phyloP scores from a whole-genome alignment of 2,113 vertebrate species.

The Bos javanicus region DNA sequence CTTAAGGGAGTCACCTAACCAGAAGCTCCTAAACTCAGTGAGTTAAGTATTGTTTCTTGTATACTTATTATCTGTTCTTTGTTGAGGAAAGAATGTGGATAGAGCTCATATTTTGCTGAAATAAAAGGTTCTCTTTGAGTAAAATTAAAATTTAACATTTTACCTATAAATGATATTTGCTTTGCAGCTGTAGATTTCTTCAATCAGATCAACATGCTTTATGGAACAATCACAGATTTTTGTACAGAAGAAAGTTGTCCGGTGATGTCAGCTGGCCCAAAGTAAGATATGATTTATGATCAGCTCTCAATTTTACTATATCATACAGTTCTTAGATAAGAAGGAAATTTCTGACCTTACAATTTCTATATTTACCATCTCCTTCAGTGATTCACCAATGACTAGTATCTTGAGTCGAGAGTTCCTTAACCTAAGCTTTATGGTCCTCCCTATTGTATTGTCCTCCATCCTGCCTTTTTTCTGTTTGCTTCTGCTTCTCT shows the following conservation, averaged over 20 bases:
- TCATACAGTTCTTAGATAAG: background rate
- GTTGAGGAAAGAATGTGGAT: background rate
- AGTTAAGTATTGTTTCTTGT: background rate
- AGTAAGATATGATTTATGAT: conserved; percentile 78
- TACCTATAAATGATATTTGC: conserved; percentile 18
- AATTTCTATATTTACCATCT: background rate
- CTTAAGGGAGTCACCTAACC: background rate
- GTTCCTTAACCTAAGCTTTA: background rate
- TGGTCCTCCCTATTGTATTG: background rate
- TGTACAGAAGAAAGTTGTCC: conserved; percentile 91
- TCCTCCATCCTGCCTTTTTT: background rate
- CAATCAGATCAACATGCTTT: conserved; percentile 94
- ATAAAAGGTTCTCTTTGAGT: conserved; percentile 29
- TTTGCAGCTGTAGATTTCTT: conserved; percentile 91
- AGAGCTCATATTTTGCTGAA: background rate
- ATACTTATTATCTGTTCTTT: background rate
- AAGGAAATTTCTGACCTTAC: background rate
- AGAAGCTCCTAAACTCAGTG: background rate
- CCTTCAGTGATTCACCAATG: background rate
- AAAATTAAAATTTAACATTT: conserved; percentile 20
- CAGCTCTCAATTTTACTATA: background rate
- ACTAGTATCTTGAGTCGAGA: background rate
- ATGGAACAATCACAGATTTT: conserved; percentile 91
- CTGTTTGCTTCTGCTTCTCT: background rate
- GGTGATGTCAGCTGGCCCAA: conserved; percentile 90